Evolutionary conservation across 2,113 vertebrate genomes (phyloP), one percentile per base, ranked within the genome.

Genomic region (Mesocricetus auratus): DNA sequence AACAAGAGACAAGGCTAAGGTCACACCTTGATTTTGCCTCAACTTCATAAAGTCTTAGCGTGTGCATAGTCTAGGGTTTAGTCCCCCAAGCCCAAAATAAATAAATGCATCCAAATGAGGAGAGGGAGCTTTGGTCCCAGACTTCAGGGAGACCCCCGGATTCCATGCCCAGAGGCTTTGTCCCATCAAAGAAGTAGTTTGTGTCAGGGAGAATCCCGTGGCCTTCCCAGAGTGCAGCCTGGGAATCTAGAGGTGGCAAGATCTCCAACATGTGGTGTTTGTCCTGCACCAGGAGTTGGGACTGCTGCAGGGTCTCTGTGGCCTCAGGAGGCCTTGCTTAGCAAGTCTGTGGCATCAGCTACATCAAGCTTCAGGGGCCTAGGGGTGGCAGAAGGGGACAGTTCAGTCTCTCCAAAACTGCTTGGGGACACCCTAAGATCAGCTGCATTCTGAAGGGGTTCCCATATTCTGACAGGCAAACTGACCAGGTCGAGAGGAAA

Each of bases 101-200:
- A 53, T 5, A 71, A 71, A 15, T 45, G 24, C 21, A 42, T 82
- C 90, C 31, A n/a, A 75, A 89, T 53, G 45, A 50, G 75, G 50
- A 66, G 2, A 6, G 13, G 42, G 13, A 8, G 5, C 56, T 64
- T 97, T 85, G 95, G 68, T 95, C 42, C 97, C 97, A 97, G 62
- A 97, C 96, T n/a, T 97, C 97, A 8, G 97, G 97, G 85, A 97
- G 94, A 86, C 96, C 97, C 62, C 93, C 95, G 0, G 94, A 95
- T 77, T 97, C 97, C 97, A 97, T 96, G 92, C 97, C 97, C 90
- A 97, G 89, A 79, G 97, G 95, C 94, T 97, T 97, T 22, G 90
- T 97, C 62, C 96, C 96, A 77, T 97, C 97, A 62, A 97, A 97
- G 86, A 97, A 98, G 74, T 94, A 87, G 96, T 5, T 96, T 95